These are phyloP conservation scores for Hippotragus niger DNA, from an alignment of 2,113 vertebrate species.

Conservation along the genomic window DNA sequence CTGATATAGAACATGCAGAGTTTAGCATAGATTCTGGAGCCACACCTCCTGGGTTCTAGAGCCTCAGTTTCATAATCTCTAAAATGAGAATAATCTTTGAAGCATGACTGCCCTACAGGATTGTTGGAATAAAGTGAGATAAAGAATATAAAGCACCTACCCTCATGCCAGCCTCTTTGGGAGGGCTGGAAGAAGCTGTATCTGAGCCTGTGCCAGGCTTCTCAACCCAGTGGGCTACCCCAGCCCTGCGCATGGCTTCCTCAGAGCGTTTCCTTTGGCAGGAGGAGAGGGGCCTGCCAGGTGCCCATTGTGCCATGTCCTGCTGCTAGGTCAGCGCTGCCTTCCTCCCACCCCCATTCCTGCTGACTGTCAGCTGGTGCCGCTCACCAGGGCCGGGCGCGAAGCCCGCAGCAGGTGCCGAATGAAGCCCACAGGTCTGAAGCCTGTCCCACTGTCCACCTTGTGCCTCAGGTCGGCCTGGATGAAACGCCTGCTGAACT, in stretches of 20 bases:
- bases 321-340: conserved; percentile 42
- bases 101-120: not conserved
- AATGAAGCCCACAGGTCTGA: not conserved
- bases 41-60: not conserved
- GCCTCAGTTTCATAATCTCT: not conserved
- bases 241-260: not conserved
- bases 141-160: not conserved
- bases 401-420: conserved; percentile 53
- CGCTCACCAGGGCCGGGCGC: conserved; percentile 57
- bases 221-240: conserved; percentile 21
- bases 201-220: conserved; percentile 5
- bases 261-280: conserved; percentile 50
- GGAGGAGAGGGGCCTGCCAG: conserved; percentile 43
- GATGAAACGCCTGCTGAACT: not conserved
- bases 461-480: not conserved
- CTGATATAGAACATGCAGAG: not conserved
- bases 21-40: not conserved
- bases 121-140: not conserved
- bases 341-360: conserved; percentile 62
- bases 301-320: not conserved
- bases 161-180: not conserved
- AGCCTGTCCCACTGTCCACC: not conserved
- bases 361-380: conserved; percentile 69
- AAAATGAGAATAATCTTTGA: not conserved
- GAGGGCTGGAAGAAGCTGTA: not conserved